Conservation (phyloP, 2,113 vertebrate genomes). For the Circaetus cinerascens region DNA sequence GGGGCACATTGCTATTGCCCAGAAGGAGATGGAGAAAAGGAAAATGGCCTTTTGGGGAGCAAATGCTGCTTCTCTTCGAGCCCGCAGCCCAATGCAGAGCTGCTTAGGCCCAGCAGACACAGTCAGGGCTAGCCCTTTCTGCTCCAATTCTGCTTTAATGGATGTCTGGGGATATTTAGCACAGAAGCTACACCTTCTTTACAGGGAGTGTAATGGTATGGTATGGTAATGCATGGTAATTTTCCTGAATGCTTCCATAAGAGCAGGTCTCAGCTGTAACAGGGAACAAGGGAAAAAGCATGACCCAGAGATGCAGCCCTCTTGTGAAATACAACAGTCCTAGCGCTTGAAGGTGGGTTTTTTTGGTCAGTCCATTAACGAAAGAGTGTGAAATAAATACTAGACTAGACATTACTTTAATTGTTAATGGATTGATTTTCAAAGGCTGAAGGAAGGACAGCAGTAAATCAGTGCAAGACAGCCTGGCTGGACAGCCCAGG, state of each 20-base stretch:
- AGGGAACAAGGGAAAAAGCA: background rate
- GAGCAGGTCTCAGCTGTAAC: background rate
- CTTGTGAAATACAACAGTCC: background rate
- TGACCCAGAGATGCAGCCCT: background rate
- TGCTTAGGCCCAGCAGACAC: background rate
- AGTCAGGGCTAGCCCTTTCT: background rate
- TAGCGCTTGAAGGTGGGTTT: background rate
- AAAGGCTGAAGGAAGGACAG: slow-evolving; percentile 34
- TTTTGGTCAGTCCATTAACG: background rate
- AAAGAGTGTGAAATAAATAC: background rate
- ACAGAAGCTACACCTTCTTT: background rate
- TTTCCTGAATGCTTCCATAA: background rate
- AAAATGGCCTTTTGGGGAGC: background rate
- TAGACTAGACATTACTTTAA: slow-evolving; percentile 9
- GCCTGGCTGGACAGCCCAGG: background rate
- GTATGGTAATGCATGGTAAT: background rate
- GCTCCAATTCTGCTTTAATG: background rate
- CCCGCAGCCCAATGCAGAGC: background rate
- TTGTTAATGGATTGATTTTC: slow-evolving; percentile 39
- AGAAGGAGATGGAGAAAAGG: background rate
- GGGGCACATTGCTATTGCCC: background rate
- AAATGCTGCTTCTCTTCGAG: background rate
- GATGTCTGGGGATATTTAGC: background rate
- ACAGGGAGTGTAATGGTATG: background rate
- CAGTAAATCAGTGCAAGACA: background rate